These are phyloP conservation scores for Decapterus maruadsi DNA, from an alignment of 2,797 vertebrate genomes.

Conservation along the genomic window DNA sequence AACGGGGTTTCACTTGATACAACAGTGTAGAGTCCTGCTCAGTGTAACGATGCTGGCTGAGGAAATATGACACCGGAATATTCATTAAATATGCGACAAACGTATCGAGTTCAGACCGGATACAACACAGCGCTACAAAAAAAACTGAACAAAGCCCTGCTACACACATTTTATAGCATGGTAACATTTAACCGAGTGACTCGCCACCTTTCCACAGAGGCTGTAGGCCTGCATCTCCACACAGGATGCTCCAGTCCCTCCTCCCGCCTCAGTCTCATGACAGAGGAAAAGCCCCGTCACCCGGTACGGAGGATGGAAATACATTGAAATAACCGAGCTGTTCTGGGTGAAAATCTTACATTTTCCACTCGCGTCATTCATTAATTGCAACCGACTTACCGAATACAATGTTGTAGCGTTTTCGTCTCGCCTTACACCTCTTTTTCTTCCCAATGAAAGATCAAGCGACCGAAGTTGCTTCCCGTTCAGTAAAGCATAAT, in stretches of 20 bases:
- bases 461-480: conserved; percentile 67
- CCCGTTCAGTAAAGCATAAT: conserved; percentile 71
- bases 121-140: background rate
- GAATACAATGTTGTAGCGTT: conserved; percentile 24
- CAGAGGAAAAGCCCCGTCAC: conserved; percentile 64
- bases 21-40: background rate
- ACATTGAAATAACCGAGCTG: background rate
- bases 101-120: conserved; percentile 63
- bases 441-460: conserved; percentile 62
- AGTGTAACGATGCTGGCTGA: background rate
- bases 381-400: conserved; percentile 62
- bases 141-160: background rate
- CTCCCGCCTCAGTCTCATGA: conserved; percentile 81
- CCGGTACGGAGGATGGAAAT: conserved; percentile 4
- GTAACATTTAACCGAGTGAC: no score
- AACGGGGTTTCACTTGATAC: fast-evolving
- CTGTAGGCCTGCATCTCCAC: conserved; percentile 54
- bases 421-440: conserved; percentile 65
- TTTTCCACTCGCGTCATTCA: fast-evolving
- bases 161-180: no score
- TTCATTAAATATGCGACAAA: conserved; percentile 74
- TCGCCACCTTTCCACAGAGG: background rate
- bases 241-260: conserved; percentile 64
- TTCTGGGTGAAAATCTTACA: fast-evolving
- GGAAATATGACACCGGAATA: conserved; percentile 71